Evolutionary conservation across 2,888 invertebrate genomes (phyloP).

Genomic region (Andricus quercusramuli): DNA sequence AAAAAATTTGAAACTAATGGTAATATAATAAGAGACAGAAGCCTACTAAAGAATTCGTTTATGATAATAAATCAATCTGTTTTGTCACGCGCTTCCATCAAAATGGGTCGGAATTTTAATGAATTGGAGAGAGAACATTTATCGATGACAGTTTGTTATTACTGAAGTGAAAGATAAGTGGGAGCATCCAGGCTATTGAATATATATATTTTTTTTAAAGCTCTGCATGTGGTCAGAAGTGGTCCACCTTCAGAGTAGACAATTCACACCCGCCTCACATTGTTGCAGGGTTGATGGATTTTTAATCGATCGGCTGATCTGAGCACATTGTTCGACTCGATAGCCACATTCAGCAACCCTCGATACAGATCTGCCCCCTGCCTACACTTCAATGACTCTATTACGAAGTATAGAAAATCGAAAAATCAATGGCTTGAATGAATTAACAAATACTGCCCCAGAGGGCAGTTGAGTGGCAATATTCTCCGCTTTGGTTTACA

Average conservation of each 20-base stretch:
- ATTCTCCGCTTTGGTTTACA: neutral
- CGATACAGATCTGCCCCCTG: conserved; percentile 19
- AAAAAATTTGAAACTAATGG: neutral
- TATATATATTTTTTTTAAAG: conserved; percentile 16
- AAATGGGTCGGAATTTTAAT: conserved; percentile 2
- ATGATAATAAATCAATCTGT: conserved; percentile 18
- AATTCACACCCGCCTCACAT: conserved; percentile 17
- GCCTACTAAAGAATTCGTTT: neutral
- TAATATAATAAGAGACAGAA: neutral
- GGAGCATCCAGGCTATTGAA: neutral
- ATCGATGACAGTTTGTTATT: conserved; percentile 20
- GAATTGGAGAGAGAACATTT: neutral
- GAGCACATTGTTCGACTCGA: conserved; percentile 14
- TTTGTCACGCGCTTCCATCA: conserved; percentile 2
- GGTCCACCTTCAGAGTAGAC: neutral
- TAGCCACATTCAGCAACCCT: conserved; percentile 6
- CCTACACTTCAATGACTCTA: conserved; percentile 4
- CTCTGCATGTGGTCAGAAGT: conserved; percentile 1
- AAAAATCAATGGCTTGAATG: conserved; percentile 9
- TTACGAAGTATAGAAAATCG: conserved; percentile 27
- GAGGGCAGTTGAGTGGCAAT: neutral
- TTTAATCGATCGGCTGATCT: conserved; percentile 22
- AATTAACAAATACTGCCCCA: conserved; percentile 11
- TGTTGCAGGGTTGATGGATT: conserved; percentile 11
- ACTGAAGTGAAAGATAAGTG: conserved; percentile 1